Percentiles rank a stretch among this genome's conserved stretches.
phyloP scores from a whole-genome alignment of 2,797 vertebrate species.

The Enteromius mattozi region DNA sequence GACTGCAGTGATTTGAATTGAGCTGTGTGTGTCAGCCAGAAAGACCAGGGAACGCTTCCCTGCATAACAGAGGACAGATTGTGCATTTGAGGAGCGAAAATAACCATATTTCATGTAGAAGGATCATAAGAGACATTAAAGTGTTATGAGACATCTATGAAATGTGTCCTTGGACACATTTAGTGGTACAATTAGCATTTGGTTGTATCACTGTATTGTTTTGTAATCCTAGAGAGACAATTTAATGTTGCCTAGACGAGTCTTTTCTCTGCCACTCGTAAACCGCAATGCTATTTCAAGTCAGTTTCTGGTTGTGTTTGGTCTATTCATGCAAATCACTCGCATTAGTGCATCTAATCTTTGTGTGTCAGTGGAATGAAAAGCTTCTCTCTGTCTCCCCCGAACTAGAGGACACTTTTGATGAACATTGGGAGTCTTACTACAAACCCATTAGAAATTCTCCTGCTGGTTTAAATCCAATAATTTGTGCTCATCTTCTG shows the following conservation, averaged over 20 bases:
- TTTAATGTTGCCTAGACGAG: neutral
- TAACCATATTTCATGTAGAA: conserved; percentile 7
- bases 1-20: conserved; percentile 48
- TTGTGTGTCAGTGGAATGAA: conserved; percentile 34
- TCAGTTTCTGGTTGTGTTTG: neutral
- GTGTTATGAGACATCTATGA: conserved; percentile 11
- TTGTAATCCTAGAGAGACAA: neutral
- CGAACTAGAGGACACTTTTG: conserved; percentile 70
- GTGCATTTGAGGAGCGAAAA: conserved; percentile 16
- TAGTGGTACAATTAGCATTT: neutral
- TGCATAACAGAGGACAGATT: conserved; percentile 14
- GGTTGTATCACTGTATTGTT: conserved; percentile 4
- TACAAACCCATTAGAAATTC: conserved; percentile 77
- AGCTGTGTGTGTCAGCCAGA: conserved; percentile 34
- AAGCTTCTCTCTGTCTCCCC: conserved; percentile 31
- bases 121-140: conserved; percentile 15
- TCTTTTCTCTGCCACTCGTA: conserved; percentile 12
- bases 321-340: conserved; percentile 27
- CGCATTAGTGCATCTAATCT: conserved; percentile 1
- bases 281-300: conserved; percentile 2
- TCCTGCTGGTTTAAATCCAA: conserved; percentile 81
- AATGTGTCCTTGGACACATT: conserved; percentile 23
- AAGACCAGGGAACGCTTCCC: conserved; percentile 9
- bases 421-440: conserved; percentile 72
- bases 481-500: conserved; percentile 75